Conservation (phyloP, 1,140 invertebrate species). For the Drosophila bifasciata region DNA sequence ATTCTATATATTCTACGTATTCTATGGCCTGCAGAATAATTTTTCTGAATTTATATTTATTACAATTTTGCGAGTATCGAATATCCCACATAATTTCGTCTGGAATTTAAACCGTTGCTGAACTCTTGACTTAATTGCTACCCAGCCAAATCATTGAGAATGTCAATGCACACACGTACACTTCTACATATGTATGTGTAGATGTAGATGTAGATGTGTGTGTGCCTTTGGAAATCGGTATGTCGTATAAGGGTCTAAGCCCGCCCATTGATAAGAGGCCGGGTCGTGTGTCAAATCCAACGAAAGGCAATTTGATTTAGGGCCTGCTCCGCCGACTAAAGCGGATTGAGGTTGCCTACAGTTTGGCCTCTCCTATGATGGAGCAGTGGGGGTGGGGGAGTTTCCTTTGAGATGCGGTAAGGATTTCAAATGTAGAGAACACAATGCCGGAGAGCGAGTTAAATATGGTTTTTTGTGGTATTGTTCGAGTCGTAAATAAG, state of each 20-base stretch:
- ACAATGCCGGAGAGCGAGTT: slow-evolving; percentile 46
- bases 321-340: slow-evolving; percentile 8
- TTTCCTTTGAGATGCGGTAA: slow-evolving; percentile 35
- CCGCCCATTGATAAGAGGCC: slow-evolving; percentile 18
- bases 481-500: slow-evolving; percentile 64
- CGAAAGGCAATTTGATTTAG: slow-evolving; percentile 45
- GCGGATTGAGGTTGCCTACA: slow-evolving; percentile 16
- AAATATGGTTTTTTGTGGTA: slow-evolving; percentile 49
- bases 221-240: too few relatives aligned
- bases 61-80: too few relatives aligned
- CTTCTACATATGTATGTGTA: too few relatives aligned
- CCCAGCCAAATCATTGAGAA: too few relatives aligned
- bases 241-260: slow-evolving; percentile 6
- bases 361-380: not conserved
- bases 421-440: slow-evolving; percentile 35
- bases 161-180: too few relatives aligned
- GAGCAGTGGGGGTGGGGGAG: slow-evolving; percentile 15
- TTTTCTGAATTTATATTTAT: too few relatives aligned
- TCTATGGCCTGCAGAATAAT: too few relatives aligned
- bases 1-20: too few relatives aligned
- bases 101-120: too few relatives aligned
- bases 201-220: too few relatives aligned
- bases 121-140: too few relatives aligned
- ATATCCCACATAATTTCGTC: too few relatives aligned
- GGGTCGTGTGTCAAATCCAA: slow-evolving; percentile 20